Evolutionary conservation across 2,888 invertebrate species (phyloP).

Genomic region (Drosophila kambysellisi): DNA sequence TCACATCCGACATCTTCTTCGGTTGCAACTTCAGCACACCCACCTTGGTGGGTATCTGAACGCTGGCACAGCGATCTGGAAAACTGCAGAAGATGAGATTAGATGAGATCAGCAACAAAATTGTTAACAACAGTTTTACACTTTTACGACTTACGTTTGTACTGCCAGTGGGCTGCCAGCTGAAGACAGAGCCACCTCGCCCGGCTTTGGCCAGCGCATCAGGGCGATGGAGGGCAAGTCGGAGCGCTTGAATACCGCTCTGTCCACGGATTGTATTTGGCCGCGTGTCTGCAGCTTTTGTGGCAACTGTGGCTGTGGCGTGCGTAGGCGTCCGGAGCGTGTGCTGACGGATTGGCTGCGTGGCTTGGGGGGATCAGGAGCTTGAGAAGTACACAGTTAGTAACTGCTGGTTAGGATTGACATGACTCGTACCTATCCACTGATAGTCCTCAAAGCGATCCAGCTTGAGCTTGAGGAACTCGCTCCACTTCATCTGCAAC

Average conservation of each 20-base stretch:
- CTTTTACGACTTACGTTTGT: slow-evolving; percentile 76
- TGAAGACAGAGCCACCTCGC: slow-evolving; percentile 83
- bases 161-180: slow-evolving; percentile 83
- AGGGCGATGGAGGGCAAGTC: slow-evolving; percentile 76
- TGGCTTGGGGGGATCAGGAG: slow-evolving; percentile 62
- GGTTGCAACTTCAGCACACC: slow-evolving; percentile 83
- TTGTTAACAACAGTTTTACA: too few relatives aligned
- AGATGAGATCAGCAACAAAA: neutral
- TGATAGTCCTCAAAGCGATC: slow-evolving; percentile 33
- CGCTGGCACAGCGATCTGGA: slow-evolving; percentile 77
- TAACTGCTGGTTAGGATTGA: neutral
- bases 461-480: slow-evolving; percentile 61
- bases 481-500: slow-evolving; percentile 73
- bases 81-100: slow-evolving; percentile 48
- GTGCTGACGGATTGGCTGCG: slow-evolving; percentile 62
- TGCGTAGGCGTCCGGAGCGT: slow-evolving; percentile 26
- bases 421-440: slow-evolving; percentile 3
- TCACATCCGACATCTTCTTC: slow-evolving; percentile 69
- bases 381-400: slow-evolving; percentile 8
- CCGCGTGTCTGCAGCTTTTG: neutral
- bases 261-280: slow-evolving; percentile 19
- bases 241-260: neutral
- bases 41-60: slow-evolving; percentile 82
- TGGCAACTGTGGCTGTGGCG: slow-evolving; percentile 32
- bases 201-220: slow-evolving; percentile 84